Percentiles rank a stretch among this genome's conserved stretches.
These are phyloP conservation scores for Osmoderma eremita DNA, from an alignment of 2,888 invertebrate species.

Conservation along the genomic window DNA sequence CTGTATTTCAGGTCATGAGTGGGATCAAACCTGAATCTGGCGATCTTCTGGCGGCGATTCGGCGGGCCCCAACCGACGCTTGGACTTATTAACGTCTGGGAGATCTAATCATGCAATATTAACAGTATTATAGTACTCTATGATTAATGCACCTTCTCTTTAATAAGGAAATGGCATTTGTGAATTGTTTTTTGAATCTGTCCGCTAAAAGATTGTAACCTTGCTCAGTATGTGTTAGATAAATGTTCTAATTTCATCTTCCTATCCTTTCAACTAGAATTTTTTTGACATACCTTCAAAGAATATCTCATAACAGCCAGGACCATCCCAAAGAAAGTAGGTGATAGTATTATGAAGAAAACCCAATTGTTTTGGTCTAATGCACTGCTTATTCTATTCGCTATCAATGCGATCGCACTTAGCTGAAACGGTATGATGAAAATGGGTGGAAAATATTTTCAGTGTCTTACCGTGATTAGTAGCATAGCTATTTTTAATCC, in stretches of 20 bases:
- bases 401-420: neutral
- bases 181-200: too few relatives aligned
- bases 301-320: slow-evolving; percentile 32
- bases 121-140: too few relatives aligned
- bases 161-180: neutral
- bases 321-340: slow-evolving; percentile 28
- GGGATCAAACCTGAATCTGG: slow-evolving; percentile 38
- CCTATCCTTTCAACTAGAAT: neutral
- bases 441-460: too few relatives aligned
- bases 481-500: slow-evolving; percentile 35
- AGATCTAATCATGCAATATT: slow-evolving; percentile 8
- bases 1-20: slow-evolving; percentile 39
- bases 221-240: too few relatives aligned
- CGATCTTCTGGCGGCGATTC: slow-evolving; percentile 29
- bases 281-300: slow-evolving; percentile 25
- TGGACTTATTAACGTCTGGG: slow-evolving; percentile 35
- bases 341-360: neutral
- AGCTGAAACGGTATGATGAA: neutral
- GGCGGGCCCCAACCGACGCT: slow-evolving; percentile 36
- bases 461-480: slow-evolving; percentile 19
- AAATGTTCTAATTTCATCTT: too few relatives aligned
- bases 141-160: too few relatives aligned
- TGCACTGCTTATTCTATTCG: neutral
- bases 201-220: too few relatives aligned
- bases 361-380: neutral